Percentiles rank a stretch among this genome's conserved stretches.
These are phyloP conservation scores for Lipotes vexillifer DNA, from an alignment of 2,113 vertebrate species.

Conservation along the genomic window DNA sequence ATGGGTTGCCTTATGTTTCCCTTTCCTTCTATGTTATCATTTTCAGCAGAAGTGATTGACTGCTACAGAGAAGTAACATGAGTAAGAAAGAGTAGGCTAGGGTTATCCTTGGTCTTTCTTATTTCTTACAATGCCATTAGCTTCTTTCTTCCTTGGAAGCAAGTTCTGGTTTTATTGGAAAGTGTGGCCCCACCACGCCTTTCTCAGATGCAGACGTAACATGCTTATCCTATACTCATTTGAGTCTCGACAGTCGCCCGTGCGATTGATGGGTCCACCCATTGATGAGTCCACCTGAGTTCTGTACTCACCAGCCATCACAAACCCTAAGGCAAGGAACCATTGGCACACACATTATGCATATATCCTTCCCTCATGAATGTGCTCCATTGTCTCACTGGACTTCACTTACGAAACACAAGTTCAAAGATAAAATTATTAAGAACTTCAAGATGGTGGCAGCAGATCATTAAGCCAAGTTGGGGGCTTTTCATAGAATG, in stretches of 20 bases:
- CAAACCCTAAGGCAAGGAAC: background rate
- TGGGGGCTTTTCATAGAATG: background rate
- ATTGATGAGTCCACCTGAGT: background rate
- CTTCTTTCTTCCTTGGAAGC: background rate
- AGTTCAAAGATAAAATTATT: background rate
- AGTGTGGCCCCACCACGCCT: background rate
- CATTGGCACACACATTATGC: fast-evolving
- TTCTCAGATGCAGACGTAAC: background rate
- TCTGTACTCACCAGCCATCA: background rate
- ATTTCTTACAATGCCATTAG: background rate
- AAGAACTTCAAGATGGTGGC: background rate
- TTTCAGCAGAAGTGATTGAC: background rate
- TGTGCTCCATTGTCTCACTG: background rate
- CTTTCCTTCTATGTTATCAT: background rate
- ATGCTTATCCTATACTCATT: background rate
- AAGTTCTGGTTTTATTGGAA: background rate
- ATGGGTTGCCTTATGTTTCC: background rate
- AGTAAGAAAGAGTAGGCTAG: background rate
- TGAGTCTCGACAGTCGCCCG: background rate
- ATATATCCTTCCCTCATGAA: background rate
- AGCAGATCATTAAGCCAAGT: background rate
- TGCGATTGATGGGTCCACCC: no score
- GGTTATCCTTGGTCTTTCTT: background rate
- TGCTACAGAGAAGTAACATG: background rate
- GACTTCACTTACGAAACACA: background rate